phyloP scores from a whole-genome alignment of 1,140 invertebrate species.

The Galendromus occidentalis region DNA sequence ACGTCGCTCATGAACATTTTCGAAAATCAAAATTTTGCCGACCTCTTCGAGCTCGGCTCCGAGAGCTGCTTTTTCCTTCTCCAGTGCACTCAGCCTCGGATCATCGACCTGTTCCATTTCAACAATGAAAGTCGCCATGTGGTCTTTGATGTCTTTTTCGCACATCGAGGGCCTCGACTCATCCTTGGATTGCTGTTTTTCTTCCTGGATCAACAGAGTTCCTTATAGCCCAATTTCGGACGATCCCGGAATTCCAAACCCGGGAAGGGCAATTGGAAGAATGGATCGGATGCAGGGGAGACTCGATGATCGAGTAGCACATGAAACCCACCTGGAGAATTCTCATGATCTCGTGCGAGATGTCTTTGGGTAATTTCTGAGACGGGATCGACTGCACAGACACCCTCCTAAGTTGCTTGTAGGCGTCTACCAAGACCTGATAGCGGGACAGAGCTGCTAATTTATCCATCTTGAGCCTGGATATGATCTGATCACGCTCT shows the following conservation, averaged over 20 bases:
- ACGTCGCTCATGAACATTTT: too few relatives aligned
- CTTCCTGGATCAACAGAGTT: not conserved
- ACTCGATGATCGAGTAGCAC: not conserved
- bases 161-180: not conserved
- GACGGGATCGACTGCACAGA: slow-evolving; percentile 3
- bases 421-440: not conserved
- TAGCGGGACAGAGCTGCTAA: not conserved
- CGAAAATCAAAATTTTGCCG: too few relatives aligned
- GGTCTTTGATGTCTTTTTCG: not conserved
- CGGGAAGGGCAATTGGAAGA: too few relatives aligned
- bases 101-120: slow-evolving; percentile 3
- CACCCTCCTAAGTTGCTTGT: not conserved
- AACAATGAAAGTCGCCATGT: not conserved
- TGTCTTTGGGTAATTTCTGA: not conserved
- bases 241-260: too few relatives aligned
- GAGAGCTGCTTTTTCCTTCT: not conserved
- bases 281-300: too few relatives aligned
- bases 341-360: not conserved
- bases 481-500: not conserved
- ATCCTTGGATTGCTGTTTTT: not conserved
- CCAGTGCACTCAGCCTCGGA: not conserved
- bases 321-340: not conserved
- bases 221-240: too few relatives aligned
- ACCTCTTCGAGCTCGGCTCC: not conserved
- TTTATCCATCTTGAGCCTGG: not conserved